A percentile compares a stretch with the other conserved stretches of the same genome.
Conservation (phyloP, 2,113 vertebrate genomes). For the Heterochromis multidens region DNA sequence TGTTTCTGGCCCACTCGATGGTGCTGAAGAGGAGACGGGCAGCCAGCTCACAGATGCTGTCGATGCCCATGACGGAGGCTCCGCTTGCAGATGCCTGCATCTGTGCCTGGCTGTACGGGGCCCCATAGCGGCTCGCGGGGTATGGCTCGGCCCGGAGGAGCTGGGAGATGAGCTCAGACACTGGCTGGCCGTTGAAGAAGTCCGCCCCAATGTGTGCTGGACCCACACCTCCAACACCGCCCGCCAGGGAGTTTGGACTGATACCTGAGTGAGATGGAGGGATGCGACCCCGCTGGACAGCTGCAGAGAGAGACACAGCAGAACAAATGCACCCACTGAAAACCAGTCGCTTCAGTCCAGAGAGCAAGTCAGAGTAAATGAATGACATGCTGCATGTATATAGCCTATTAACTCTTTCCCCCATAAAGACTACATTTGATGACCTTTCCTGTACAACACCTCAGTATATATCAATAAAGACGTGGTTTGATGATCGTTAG, state of each 20-base stretch:
- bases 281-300: conserved; percentile 92
- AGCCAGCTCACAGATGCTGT: conserved; percentile 96
- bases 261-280: conserved; percentile 85
- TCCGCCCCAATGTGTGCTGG: conserved; percentile 71
- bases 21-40: conserved; percentile 96
- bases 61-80: conserved; percentile 85
- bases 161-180: conserved; percentile 93
- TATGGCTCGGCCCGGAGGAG: conserved; percentile 94
- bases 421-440: no score
- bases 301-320: conserved; percentile 54
- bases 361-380: background rate
- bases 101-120: conserved; percentile 80
- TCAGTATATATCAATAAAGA: background rate
- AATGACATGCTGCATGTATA: background rate
- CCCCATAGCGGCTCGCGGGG: conserved; percentile 83
- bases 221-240: conserved; percentile 48
- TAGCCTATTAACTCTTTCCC: accelerated
- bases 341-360: accelerated
- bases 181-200: conserved; percentile 87
- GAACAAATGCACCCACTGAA: background rate
- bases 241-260: conserved; percentile 81
- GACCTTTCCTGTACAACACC: no score
- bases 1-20: conserved; percentile 94
- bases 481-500: background rate
- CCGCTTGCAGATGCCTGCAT: conserved; percentile 71